Base-by-base conservation (phyloP, 1,140 invertebrate species). In the Bombus balteatus region DNA sequence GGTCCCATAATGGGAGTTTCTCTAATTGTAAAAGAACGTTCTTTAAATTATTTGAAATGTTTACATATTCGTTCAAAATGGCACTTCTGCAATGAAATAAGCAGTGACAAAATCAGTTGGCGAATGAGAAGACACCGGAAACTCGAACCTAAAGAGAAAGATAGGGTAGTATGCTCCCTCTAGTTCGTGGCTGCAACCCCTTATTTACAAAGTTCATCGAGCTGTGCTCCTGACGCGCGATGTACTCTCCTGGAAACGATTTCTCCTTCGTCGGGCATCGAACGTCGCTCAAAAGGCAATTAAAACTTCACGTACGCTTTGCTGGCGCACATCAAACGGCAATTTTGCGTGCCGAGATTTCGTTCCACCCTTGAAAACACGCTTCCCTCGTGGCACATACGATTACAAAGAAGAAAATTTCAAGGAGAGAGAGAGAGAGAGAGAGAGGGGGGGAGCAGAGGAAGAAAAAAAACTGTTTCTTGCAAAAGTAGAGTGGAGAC, bases 311-410 rank as follows among this genome's bases (percentile, higher is more conserved):
- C 83, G 83, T 70, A 88, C 89, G 89, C 81, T 89, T 90, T 82
- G 75, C 66, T 89, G 83, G 72, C 87, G 77, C 88, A 90, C 89
- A 88, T 90, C 88, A 90, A 90, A 90, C 85, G 88, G 37, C 80
- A 81, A 86, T 76, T 86, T 76, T 72, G 80, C 85, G 80, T 82
- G 85, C 43, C 88, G 89, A 89, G 88, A 90, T 90, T 90, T 86
- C 80, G 76, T 68, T 87, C 75, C 66, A 47, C 83, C 76, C 76
- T 47, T 65, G 76, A 84, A 80, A 76, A 84, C 41, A 72, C 68
- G 32, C n/a, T 25, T 13, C 37, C 32, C 18, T 0, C 39, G 18
- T 10, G 25, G 15, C 28, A 28, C 13, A 22, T 3, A 28, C 18
- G 5, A 10, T 28, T 32, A 59, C 47, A 39, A 73, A 65, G 39